These are phyloP conservation scores for Oncopodura yosiiana DNA, from an alignment of 1,140 invertebrate genomes.

Conservation along the genomic window DNA sequence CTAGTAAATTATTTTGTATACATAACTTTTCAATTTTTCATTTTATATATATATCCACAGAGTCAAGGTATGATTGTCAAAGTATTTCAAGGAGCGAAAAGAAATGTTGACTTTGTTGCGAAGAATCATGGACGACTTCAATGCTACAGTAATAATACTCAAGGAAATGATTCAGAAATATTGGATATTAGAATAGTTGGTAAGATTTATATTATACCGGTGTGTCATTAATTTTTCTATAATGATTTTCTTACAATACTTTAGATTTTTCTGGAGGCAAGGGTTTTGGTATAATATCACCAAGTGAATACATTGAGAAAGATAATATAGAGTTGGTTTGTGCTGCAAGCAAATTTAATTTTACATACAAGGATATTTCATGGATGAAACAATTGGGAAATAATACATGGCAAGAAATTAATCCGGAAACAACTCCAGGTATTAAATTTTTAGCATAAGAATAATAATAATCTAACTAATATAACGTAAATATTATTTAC, in stretches of 20 bases:
- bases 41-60: background rate
- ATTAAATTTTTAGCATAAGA: background rate
- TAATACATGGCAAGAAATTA: background rate
- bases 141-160: background rate
- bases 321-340: slow-evolving; percentile 20
- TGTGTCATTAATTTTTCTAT: slow-evolving; percentile 4
- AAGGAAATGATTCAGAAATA: background rate
- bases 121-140: background rate
- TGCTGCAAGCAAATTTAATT: slow-evolving; percentile 6
- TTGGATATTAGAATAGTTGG: background rate
- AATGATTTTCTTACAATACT: background rate
- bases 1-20: background rate
- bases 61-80: background rate
- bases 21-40: background rate
- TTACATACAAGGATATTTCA: background rate
- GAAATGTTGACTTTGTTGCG: slow-evolving; percentile 6
- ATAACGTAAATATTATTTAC: background rate
- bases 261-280: slow-evolving; percentile 21
- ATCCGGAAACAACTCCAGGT: background rate
- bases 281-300: slow-evolving; percentile 1
- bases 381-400: background rate
- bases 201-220: background rate
- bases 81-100: background rate
- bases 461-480: background rate
- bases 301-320: slow-evolving; percentile 5